Base-by-base conservation (phyloP, 2,888 invertebrate genomes). In the Thymelicus acteon region DNA sequence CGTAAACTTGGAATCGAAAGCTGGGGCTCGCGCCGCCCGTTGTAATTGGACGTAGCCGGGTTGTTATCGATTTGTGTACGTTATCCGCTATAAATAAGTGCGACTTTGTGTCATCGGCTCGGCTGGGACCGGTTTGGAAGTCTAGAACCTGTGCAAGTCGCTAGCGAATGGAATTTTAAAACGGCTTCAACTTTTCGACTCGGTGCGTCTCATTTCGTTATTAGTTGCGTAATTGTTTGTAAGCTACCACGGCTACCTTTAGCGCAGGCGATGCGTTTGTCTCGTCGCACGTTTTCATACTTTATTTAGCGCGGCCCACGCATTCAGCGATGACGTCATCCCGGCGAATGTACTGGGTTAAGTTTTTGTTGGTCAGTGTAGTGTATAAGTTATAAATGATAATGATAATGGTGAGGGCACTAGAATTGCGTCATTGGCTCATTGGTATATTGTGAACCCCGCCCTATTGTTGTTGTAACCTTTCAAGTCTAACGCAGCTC, bases 11-110 rank as follows among this genome's bases (percentile, higher is more conserved):
- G 64, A 64, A 64, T 54, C 76, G 79, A 83, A 84, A 80, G 80
- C 82, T 80, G 78, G 65, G 19, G 31, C 15, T 82, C 78, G 80
- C 80, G 81, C 77, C 77, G 77, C 77, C 76, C 75, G 73, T 78
- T 74, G 74, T 77, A 78, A 76, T 82, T 81, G 84, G 80, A 84
- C 76, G 80, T 83, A 82, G 81, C 79, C 78, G 77, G 74, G 74
- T 79, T 87, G 82, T 87, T 92, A 92, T 92, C 89, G 91, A 92
- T 92, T 92, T 91, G 89, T 92, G 81, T 91, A 90, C 87, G 87
- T 91, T 91, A 90, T 87, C 81, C 85, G 86, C 91, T 91, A 89
- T 89, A 90, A 91, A 91, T 92, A 92, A 90, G 87, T 86, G 82
- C 85, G 80, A 88, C 87, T 92, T 91, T 91, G 89, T 91, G 88